Evolutionary conservation across 2,113 vertebrate genomes (phyloP), one percentile per base, ranked within the genome.

Genomic region (Synodontis membranacea): DNA sequence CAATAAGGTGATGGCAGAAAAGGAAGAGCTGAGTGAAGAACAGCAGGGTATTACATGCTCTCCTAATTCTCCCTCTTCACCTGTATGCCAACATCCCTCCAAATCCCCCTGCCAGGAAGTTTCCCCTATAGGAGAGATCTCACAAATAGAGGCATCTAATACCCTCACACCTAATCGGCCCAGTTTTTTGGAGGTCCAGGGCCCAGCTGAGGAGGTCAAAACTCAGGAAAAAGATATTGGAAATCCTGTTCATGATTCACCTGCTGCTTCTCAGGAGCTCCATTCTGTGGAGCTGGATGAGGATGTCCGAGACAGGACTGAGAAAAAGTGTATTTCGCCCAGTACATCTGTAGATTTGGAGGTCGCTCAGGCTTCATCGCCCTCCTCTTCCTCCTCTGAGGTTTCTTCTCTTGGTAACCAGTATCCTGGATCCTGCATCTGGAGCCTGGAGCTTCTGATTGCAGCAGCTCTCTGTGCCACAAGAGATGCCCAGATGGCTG

Each of bases 361-460:
- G 66, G 39, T n/a, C 31, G n/a, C n/a, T 66, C 37, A 50, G 23
- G 9, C 88, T 82, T 86, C 62, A 14, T 83, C 42, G 72, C 90
- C 54, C 19, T 39, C 8, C 7, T 76, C 48, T 19, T 60, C 85
- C 62, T 85, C 72, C 19, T 70, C 23, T 2, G 62, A 2, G 72
- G 15, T 82, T 50, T 50, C 79, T n/a, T 42, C 72, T 44, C 72
- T 83, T 1, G 90, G 85, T 81, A 82, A 94, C 83, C 92, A 94
- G 86, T 93, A 91, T 12, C 91, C 94, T 44, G 94, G 93, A 17
- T 93, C 94, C 89, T 95, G 95, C 91, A 95, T 94, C 90, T 95
- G 93, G 1, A 97, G 97, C 84, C 92, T 99, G 94, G 97, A 99
- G 75, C 95, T 95, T 0, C 93, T 99, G 84, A 97, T 99, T 5